Conservation (phyloP, 2,113 vertebrate species). For the Anarrhichthys ocellatus region DNA sequence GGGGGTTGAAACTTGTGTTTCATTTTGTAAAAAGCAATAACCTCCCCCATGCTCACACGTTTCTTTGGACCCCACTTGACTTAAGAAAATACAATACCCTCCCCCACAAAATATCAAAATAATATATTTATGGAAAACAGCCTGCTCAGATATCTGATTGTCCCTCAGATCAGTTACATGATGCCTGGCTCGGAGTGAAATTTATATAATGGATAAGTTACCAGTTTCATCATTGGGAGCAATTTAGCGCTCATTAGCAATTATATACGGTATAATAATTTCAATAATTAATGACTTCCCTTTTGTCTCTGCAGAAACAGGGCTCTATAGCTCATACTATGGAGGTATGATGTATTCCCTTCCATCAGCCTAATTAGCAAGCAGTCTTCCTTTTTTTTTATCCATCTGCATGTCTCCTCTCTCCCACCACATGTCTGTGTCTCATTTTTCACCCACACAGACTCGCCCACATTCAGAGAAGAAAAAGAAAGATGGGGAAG, state of each 20-base stretch:
- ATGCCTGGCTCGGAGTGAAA: not conserved
- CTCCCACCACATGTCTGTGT: slow-evolving; percentile 55
- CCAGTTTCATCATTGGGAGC: slow-evolving; percentile 14
- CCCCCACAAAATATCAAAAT: not conserved
- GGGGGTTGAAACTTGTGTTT: not conserved
- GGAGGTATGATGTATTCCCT: slow-evolving; percentile 14
- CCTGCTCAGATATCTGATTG: not conserved
- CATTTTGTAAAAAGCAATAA: slow-evolving; percentile 2
- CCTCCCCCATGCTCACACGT: not conserved
- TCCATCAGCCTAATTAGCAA: slow-evolving; percentile 40
- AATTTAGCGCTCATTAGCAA: slow-evolving; percentile 35
- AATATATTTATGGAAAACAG: not conserved
- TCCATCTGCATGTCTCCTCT: slow-evolving; percentile 57
- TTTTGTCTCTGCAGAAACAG: slow-evolving; percentile 30
- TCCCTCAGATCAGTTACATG: not conserved
- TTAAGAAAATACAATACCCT: not conserved
- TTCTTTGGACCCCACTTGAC: not conserved
- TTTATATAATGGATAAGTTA: slow-evolving; percentile 3
- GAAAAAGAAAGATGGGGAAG: slow-evolving; percentile 7
- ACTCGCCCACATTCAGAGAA: slow-evolving; percentile 28
- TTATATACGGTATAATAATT: slow-evolving; percentile 31
- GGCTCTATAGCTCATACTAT: slow-evolving; percentile 16
- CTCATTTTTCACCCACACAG: slow-evolving; percentile 65
- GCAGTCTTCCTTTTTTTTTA: slow-evolving; percentile 32
- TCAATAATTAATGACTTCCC: slow-evolving; percentile 46